Base-by-base conservation (phyloP, 2,888 invertebrate genomes). In the Atethmia centrago region DNA sequence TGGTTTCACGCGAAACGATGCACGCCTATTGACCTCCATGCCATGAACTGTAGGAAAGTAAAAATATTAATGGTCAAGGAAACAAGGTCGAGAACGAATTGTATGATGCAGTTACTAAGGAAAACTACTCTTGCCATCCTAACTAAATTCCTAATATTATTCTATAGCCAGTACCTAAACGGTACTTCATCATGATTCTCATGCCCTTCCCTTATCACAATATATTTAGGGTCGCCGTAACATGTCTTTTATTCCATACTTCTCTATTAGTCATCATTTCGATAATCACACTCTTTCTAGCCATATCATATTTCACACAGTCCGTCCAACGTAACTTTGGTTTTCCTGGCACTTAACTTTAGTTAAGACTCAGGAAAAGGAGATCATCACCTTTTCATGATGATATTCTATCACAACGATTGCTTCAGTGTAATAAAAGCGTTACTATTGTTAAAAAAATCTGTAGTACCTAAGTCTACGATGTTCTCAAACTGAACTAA, bases 1-100 rank as follows among this genome's bases (percentile, higher is more conserved):
- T 51, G 31, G 31, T 47, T 55, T 36, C 5, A 25, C 28, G 28
- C 14, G 45, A 63, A 53, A 25, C 36, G 28, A 40, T 56, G 63
- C 55, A 62, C 25, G 56, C 42, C 21, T 25, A 28, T 56, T 76
- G 56, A 56, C 47, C 40, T 75, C 36, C 36, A 40, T 47, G 28
- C 16, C 25, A 36, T 21, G 47, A 64, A 47, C 74, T 75, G 55
- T 21, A 25, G 2, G 16, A n/a, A 51, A 77, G 25, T 77, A 19
- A 31, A 65, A 77, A 42, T 31, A 3, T 49, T 49, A 47, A 31
- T n/a, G 53, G 16, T 55, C 53, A 55, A 63, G 31, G 42, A 49
- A 56, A 56, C 21, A 56, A 45, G 25, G 36, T 71, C 12, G 21
- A 28, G 28, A 36, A 69, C 28, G 1, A 69, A 14, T 28, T 21